Conservation (phyloP, 2,888 invertebrate species). For the Lypha dubia region DNA sequence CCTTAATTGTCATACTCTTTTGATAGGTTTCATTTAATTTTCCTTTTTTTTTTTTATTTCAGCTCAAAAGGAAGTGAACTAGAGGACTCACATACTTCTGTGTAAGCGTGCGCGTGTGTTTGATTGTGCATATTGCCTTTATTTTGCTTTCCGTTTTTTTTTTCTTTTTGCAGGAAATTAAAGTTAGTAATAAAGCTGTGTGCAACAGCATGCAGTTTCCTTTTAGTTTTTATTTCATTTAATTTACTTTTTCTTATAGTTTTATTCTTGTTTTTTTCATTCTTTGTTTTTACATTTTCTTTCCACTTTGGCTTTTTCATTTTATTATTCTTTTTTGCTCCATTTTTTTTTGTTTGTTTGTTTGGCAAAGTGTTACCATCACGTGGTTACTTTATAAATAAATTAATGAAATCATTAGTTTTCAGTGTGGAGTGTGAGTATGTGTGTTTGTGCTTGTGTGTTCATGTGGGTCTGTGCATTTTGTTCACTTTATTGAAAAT, state of each 20-base stretch:
- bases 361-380: constrained; percentile 60
- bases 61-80: constrained; percentile 13
- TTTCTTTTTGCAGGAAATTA: constrained; percentile 60
- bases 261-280: not conserved
- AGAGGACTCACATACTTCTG: constrained; percentile 19
- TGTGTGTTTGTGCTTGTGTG: not conserved
- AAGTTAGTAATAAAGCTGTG: constrained; percentile 66
- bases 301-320: constrained; percentile 42
- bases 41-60: not conserved
- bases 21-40: constrained; percentile 35
- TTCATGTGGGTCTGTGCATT: not conserved
- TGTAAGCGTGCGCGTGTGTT: constrained; percentile 31
- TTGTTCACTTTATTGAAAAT: constrained; percentile 54
- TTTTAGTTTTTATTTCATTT: constrained; percentile 58
- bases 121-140: constrained; percentile 34
- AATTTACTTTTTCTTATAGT: constrained; percentile 14
- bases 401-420: constrained; percentile 73
- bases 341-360: not conserved
- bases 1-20: constrained; percentile 6
- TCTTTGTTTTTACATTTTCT: not conserved
- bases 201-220: constrained; percentile 67
- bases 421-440: constrained; percentile 7
- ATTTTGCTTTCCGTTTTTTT: constrained; percentile 31
- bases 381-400: constrained; percentile 74
- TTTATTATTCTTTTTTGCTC: constrained; percentile 37